Conservation (phyloP, 30 jellyfish, hydroid and myxozoan genomes). For the Pelagia noctiluca region DNA sequence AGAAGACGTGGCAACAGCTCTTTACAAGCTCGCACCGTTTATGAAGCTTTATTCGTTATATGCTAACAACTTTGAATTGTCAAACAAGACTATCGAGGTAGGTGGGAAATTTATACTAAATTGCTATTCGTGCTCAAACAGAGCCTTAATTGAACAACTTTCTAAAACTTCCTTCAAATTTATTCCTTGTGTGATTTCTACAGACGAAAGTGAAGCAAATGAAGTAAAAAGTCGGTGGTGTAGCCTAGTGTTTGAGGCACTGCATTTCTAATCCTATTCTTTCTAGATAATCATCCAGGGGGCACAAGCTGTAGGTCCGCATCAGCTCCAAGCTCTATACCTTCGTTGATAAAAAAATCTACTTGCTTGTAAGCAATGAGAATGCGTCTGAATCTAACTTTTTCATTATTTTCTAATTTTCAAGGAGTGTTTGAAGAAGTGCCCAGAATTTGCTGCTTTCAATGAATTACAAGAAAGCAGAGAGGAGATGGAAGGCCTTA, state of each 20-base stretch:
- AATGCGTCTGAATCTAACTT: background rate
- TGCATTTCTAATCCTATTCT: background rate
- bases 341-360: background rate
- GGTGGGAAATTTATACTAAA: background rate
- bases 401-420: background rate
- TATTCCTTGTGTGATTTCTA: background rate
- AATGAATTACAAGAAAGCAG: slow-evolving; percentile 82
- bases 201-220: background rate
- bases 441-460: slow-evolving; percentile 78
- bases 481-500: slow-evolving; percentile 90
- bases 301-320: too few species aligned
- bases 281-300: too few species aligned
- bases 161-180: background rate
- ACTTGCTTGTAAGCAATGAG: background rate
- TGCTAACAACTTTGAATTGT: slow-evolving; percentile 87
- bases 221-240: background rate
- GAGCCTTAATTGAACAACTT: background rate
- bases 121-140: background rate
- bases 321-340: too few species aligned
- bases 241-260: background rate
- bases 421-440: slow-evolving; percentile 82
- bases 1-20: slow-evolving; percentile 83
- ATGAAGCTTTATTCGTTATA: slow-evolving; percentile 89
- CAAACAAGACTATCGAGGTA: slow-evolving; percentile 87
- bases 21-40: slow-evolving; percentile 84